Percentiles rank a stretch among this genome's conserved stretches.
Conservation (phyloP, 2,113 vertebrate genomes). For the Phaethon lepturus region DNA sequence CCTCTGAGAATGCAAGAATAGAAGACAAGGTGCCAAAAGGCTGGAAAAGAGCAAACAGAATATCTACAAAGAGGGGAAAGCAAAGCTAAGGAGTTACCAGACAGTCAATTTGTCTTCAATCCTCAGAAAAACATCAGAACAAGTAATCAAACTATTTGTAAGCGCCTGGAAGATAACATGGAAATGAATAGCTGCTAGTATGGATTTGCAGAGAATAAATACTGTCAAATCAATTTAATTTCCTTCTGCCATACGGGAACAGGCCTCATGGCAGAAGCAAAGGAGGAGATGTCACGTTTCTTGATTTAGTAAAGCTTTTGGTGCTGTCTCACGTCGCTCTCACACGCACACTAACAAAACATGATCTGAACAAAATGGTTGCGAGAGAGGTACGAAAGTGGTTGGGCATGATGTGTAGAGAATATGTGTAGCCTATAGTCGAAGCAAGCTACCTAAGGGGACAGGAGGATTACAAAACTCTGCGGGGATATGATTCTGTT, state of each 20-base stretch:
- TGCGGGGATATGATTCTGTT: background rate
- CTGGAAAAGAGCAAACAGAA: background rate
- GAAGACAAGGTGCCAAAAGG: background rate
- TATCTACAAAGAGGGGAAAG: background rate
- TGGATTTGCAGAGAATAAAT: constrained; percentile 38
- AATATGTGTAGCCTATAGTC: background rate
- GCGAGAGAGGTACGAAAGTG: background rate
- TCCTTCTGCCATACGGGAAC: background rate
- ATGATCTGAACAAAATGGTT: background rate
- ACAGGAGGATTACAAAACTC: background rate
- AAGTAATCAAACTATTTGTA: constrained; percentile 23
- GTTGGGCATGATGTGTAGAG: background rate
- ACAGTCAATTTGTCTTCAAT: background rate
- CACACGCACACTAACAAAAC: background rate
- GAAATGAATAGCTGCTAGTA: constrained; percentile 13
- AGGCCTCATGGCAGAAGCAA: background rate
- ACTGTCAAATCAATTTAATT: constrained; percentile 32
- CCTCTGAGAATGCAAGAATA: background rate
- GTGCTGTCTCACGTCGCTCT: background rate
- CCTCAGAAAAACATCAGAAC: constrained; percentile 1
- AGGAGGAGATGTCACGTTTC: background rate
- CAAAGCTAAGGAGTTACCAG: background rate
- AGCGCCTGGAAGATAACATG: background rate
- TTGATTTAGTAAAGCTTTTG: background rate
- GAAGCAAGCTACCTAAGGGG: background rate